A percentile compares a stretch with the other conserved stretches of the same genome.
Conservation (phyloP, 2,113 vertebrate genomes). For the Tenebrosternarchus preto region DNA sequence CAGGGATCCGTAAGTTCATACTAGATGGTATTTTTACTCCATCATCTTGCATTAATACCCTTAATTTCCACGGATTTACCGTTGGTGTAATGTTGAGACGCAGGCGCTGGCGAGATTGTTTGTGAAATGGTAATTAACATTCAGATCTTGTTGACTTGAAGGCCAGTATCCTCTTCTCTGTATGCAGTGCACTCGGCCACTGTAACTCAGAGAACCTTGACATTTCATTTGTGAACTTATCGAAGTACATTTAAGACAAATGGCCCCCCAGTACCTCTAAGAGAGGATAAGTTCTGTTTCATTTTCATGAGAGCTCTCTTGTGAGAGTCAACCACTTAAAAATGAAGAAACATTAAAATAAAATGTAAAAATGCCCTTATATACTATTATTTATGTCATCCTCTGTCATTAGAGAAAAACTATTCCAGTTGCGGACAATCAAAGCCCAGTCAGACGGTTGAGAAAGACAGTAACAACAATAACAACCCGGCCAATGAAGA, state of each 20-base stretch:
- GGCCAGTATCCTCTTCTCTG: not conserved
- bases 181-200: not conserved
- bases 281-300: not conserved
- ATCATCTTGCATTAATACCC: not conserved
- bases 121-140: conserved; percentile 29
- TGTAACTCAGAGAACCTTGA: conserved; percentile 34
- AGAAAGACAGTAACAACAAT: conserved; percentile 89
- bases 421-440: conserved; percentile 78
- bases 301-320: not conserved
- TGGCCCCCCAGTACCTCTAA: not conserved
- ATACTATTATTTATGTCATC: conserved; percentile 41
- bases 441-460: conserved; percentile 79
- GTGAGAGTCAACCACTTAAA: not conserved
- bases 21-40: not conserved
- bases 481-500: conserved; percentile 73
- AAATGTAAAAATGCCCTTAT: not conserved
- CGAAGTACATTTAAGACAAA: not conserved
- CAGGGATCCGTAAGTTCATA: too few species aligned
- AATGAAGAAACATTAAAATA: not conserved
- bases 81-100: conserved; percentile 21
- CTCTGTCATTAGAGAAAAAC: conserved; percentile 78
- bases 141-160: conserved; percentile 25
- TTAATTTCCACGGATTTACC: conserved; percentile 29
- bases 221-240: conserved; percentile 47
- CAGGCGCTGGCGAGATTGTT: conserved; percentile 17